A percentile compares a stretch with the other conserved stretches of the same genome.
Conservation (phyloP, 1,140 invertebrate genomes). For the Triops longicaudatus region DNA sequence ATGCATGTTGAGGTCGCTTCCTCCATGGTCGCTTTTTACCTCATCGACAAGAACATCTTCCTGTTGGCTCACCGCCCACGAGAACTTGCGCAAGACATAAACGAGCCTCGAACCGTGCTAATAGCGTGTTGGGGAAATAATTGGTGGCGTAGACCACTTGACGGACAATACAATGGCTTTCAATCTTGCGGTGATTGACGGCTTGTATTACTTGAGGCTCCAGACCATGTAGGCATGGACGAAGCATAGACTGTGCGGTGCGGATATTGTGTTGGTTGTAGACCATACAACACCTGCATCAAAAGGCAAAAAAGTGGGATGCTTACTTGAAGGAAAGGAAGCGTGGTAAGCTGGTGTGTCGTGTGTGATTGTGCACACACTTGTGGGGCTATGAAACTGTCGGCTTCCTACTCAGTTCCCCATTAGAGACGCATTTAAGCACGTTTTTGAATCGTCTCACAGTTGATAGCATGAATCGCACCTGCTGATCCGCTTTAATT, state of each 20-base stretch:
- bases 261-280: not conserved
- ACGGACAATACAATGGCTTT: not conserved
- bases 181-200: not conserved
- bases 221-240: not conserved
- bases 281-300: not conserved
- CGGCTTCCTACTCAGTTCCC: not conserved
- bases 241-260: not conserved
- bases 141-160: not conserved
- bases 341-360: not conserved
- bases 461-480: not conserved
- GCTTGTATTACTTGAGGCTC: not conserved
- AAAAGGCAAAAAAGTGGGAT: not conserved
- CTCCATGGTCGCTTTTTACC: not conserved
- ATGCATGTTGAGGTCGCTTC: not conserved
- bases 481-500: not conserved
- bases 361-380: not conserved
- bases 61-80: not conserved
- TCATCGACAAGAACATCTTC: not conserved
- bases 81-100: not conserved
- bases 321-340: not conserved
- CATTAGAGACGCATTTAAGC: not conserved
- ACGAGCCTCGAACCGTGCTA: not conserved
- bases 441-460: not conserved
- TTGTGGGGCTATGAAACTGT: not conserved
- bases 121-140: not conserved